Evolutionary conservation across 1,140 invertebrate genomes (phyloP), one percentile per base, ranked within the genome.

Genomic region (Pseudomyrmex cubaensis): DNA sequence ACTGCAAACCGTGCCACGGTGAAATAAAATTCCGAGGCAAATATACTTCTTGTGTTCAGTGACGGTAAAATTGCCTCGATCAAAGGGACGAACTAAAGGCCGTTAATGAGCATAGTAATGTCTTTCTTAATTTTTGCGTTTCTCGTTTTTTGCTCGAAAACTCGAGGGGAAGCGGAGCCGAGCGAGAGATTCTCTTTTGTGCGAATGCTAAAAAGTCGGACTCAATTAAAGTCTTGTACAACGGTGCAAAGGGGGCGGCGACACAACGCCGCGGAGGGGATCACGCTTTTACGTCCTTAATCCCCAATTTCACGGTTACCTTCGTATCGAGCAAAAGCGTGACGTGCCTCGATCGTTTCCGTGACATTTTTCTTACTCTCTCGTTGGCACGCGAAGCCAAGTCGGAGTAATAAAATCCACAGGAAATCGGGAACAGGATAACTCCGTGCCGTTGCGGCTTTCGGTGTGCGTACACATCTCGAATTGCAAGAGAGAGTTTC

Each of bases 271-370:
- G 35, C 35, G 35, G 35, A 35, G 7, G 35, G 61, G 83, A 74
- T 75, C 56, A 66, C 66, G 52, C 62, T 72, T 73, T 76, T 35
- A 7, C 61, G 25, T 66, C 46, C 86, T 66, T 62, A 82, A 89
- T 87, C 67, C 56, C 35, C 85, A 87, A 90, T 90, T 89, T 90
- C 86, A 82, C 89, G 87, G 72, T 63, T 85, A 84, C 84, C 82
- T 85, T 88, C 82, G 44, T 82, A 77, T 75, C 54, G 87, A 88
- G 76, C 72, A n/a, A 52, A 35, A 85, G 85, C 87, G 85, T 87
- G 87, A 88, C 87, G 84, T 54, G 67, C 56, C 57, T 74, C 59
- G 72, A 76, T 75, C 78, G 59, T 86, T 86, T 88, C 82, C 74
- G 67, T 63, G 85, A 86, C 76, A 86, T 88, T 88, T 84, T 88